Evolutionary conservation across 2,113 vertebrate species (phyloP).

Genomic region (Pomatostomus ruficeps): DNA sequence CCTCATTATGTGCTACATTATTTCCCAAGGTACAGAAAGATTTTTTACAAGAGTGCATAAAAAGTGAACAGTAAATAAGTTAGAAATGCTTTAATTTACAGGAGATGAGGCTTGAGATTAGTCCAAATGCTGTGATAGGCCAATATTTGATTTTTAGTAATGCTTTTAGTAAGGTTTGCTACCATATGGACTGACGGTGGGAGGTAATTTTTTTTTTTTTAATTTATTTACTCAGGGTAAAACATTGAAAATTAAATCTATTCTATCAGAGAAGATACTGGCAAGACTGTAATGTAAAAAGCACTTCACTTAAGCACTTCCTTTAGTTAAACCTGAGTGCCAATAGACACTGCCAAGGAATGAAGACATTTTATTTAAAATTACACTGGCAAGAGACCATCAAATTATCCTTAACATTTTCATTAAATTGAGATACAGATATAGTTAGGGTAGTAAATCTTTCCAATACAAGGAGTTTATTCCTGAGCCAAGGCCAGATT

Average conservation of each 20-base stretch:
- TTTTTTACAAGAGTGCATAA: not conserved
- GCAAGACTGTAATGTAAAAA: slow-evolving; percentile 42
- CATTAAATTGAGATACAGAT: slow-evolving; percentile 74
- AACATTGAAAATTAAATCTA: slow-evolving; percentile 52
- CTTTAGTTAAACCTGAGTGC: slow-evolving; percentile 54
- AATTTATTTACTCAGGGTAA: slow-evolving; percentile 58
- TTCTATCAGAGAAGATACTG: slow-evolving; percentile 38
- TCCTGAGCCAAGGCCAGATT: slow-evolving; percentile 60
- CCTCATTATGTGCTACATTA: not conserved
- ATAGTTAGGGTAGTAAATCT: slow-evolving; percentile 71
- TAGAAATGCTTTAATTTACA: not conserved
- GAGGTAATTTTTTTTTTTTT: not conserved
- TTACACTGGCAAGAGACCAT: slow-evolving; percentile 73
- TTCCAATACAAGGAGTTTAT: slow-evolving; percentile 60
- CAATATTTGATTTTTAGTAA: slow-evolving; percentile 37
- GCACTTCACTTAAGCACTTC: slow-evolving; percentile 64
- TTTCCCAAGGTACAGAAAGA: not conserved
- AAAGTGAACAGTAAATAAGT: slow-evolving; percentile 28
- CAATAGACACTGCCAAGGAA: slow-evolving; percentile 59
- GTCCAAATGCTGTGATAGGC: not conserved
- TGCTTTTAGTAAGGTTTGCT: slow-evolving; percentile 21
- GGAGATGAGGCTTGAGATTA: not conserved
- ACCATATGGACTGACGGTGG: not conserved
- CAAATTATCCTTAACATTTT: slow-evolving; percentile 75
- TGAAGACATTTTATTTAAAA: slow-evolving; percentile 73